Evolutionary conservation across 2,888 invertebrate species (phyloP).

Genomic region (Diaprepes abbreviatus): DNA sequence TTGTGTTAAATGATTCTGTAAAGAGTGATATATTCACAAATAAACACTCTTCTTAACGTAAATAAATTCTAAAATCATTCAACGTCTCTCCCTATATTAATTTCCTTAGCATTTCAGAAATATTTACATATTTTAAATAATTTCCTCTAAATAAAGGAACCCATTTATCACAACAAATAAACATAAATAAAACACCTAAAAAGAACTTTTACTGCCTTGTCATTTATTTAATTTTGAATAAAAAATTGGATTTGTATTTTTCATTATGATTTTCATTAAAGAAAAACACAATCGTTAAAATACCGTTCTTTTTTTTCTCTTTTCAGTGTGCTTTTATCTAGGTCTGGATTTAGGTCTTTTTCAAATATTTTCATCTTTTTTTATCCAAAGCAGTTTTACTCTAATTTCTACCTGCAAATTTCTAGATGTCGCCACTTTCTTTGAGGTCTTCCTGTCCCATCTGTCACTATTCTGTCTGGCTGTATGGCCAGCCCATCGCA

Average conservation of each 20-base stretch:
- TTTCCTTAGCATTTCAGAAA: not conserved
- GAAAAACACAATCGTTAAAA: too few relatives aligned
- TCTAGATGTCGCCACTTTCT: too few relatives aligned
- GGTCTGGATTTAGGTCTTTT: too few relatives aligned
- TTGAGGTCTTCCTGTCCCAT: too few relatives aligned
- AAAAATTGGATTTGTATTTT: not conserved
- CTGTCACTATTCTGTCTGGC: too few relatives aligned
- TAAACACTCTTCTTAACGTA: conserved; percentile 13
- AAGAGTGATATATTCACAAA: conserved; percentile 18
- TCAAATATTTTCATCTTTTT: too few relatives aligned
- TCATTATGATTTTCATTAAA: too few relatives aligned
- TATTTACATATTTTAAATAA: not conserved
- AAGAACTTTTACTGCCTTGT: not conserved
- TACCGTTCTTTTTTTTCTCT: too few relatives aligned
- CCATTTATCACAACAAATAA: not conserved
- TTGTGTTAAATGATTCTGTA: conserved; percentile 30
- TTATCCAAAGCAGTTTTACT: too few relatives aligned
- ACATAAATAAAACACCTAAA: not conserved
- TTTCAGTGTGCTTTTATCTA: too few relatives aligned
- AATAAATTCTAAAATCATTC: not conserved
- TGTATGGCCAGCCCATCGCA: too few relatives aligned
- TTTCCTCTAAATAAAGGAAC: not conserved
- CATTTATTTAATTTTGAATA: not conserved
- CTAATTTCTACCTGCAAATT: too few relatives aligned
- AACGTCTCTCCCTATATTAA: not conserved